Percentiles rank a stretch among this genome's conserved stretches.
Evolutionary conservation across 2,888 invertebrate species (phyloP).

Genomic region (Myopa testacea): DNA sequence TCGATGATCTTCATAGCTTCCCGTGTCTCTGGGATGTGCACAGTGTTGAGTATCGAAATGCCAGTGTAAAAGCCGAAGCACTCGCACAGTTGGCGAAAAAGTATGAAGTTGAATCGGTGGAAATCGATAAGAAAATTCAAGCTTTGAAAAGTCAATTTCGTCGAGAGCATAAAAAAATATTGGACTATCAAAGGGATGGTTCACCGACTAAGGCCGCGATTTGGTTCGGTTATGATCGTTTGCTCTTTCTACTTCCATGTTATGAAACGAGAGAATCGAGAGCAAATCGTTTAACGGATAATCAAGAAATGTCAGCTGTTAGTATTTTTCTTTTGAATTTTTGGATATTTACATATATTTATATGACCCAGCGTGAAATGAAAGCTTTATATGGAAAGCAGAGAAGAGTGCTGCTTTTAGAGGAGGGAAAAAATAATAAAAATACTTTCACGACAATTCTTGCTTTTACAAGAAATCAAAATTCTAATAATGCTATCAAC

Average conservation of each 20-base stretch:
- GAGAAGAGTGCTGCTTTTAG: too few relatives aligned
- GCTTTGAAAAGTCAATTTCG: slow-evolving; percentile 1
- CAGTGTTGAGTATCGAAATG: neutral
- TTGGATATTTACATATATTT: too few relatives aligned
- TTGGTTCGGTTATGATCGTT: slow-evolving; percentile 10
- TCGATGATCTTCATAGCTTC: neutral
- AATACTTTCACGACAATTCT: too few relatives aligned
- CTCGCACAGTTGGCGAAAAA: neutral
- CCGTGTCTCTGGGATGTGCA: slow-evolving; percentile 1
- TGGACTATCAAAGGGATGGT: neutral
- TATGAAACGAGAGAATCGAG: neutral
- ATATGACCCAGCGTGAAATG: too few relatives aligned
- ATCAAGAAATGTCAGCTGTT: too few relatives aligned
- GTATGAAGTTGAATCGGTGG: neutral
- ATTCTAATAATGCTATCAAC: too few relatives aligned
- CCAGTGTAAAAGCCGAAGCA: neutral
- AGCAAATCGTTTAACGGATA: neutral
- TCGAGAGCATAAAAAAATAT: slow-evolving; percentile 1
- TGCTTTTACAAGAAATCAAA: too few relatives aligned
- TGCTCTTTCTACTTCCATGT: neutral
- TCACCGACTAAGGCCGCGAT: neutral
- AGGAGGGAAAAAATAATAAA: too few relatives aligned
- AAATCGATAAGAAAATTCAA: slow-evolving; percentile 11
- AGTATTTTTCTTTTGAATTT: too few relatives aligned
- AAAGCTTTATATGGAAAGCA: too few relatives aligned